These are phyloP conservation scores for Bubo blakistoni DNA, from an alignment of 2,113 vertebrate species.

Conservation along the genomic window DNA sequence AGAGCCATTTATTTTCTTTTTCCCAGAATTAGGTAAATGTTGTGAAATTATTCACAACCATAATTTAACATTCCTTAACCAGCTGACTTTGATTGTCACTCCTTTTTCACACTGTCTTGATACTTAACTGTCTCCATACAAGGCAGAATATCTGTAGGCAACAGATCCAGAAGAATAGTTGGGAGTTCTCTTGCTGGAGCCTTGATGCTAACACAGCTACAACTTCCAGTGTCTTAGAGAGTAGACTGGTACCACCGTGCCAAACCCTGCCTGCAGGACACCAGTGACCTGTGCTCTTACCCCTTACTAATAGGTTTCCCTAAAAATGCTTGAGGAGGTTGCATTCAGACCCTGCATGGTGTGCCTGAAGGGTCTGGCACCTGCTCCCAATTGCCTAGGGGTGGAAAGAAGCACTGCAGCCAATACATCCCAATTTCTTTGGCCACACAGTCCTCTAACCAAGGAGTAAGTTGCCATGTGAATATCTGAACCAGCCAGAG, in stretches of 20 bases:
- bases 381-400: background rate
- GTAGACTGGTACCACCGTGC: background rate
- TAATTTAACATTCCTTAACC: background rate
- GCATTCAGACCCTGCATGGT: background rate
- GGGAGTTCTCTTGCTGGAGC: background rate
- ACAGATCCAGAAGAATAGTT: background rate
- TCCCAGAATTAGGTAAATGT: background rate
- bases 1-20: background rate
- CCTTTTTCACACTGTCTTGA: background rate
- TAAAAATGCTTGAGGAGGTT: background rate
- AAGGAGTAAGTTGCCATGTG: background rate
- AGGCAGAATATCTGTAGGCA: background rate
- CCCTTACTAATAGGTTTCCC: background rate
- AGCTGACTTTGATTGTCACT: background rate
- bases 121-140: background rate
- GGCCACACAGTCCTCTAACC: background rate
- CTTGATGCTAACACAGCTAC: background rate
- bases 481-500: background rate
- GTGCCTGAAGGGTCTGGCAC: background rate
- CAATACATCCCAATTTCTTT: background rate
- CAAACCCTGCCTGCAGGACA: background rate
- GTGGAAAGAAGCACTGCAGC: background rate
- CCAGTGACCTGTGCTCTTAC: background rate
- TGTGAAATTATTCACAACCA: background rate
- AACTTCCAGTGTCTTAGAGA: background rate